A percentile compares a stretch with the other conserved stretches of the same genome.
phyloP scores from a whole-genome alignment of 2,888 invertebrate genomes.

The Cosmia trapezina region DNA sequence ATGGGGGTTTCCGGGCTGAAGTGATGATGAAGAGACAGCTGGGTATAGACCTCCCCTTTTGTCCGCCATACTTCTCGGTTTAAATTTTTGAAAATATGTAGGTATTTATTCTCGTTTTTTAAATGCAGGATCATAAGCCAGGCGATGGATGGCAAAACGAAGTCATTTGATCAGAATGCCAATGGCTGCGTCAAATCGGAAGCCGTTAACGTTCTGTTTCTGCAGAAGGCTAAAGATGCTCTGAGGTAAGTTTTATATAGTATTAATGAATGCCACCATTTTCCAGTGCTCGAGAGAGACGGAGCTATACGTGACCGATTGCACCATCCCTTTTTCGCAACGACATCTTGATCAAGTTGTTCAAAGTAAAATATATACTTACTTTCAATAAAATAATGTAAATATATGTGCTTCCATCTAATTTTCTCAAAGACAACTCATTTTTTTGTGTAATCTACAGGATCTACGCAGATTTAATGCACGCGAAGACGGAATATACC shows the following conservation, averaged over 20 bases:
- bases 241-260: constrained; percentile 75
- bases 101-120: not conserved
- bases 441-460: constrained; percentile 68
- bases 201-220: constrained; percentile 91
- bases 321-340: not conserved
- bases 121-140: constrained; percentile 81
- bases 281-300: not conserved
- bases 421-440: not conserved
- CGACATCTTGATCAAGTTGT: not conserved
- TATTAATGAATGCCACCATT: not conserved
- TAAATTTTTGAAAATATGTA: not conserved
- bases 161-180: constrained; percentile 95
- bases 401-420: too few species aligned
- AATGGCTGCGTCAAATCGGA: constrained; percentile 95
- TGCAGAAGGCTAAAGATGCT: constrained; percentile 92
- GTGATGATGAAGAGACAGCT: too few species aligned
- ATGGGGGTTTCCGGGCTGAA: too few species aligned
- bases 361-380: not conserved
- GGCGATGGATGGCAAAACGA: constrained; percentile 95
- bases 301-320: not conserved
- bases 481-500: constrained; percentile 92
- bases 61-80: too few species aligned
- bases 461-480: constrained; percentile 92
- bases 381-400: not conserved
- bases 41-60: too few species aligned